phyloP scores from a whole-genome alignment of 2,888 invertebrate species.

The Cecidostiba fungosa region DNA sequence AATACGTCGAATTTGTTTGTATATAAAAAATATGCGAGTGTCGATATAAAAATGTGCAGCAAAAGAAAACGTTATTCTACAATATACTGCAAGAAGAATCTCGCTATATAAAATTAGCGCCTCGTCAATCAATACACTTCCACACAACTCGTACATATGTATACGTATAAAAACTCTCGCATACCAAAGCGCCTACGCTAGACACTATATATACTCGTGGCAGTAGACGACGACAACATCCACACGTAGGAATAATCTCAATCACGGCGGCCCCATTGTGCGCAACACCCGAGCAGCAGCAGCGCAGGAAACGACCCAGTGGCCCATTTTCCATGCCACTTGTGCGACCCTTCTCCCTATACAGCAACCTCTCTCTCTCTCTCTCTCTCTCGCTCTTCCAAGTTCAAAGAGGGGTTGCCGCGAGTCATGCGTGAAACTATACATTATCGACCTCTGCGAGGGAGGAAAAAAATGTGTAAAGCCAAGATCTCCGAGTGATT shows the following conservation, averaged over 20 bases:
- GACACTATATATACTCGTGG: not conserved
- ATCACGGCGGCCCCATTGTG: conserved; percentile 30
- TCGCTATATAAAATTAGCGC: not conserved
- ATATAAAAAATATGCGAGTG: not conserved
- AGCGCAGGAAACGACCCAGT: conserved; percentile 69
- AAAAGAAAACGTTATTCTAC: too few relatives aligned
- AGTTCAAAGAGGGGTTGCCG: conserved; percentile 72
- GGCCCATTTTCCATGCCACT: conserved; percentile 74
- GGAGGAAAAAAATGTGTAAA: not conserved
- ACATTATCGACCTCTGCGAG: conserved; percentile 64
- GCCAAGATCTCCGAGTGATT: not conserved
- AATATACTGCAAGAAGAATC: not conserved
- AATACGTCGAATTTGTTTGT: not conserved
- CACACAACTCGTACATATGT: not conserved
- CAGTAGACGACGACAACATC: not conserved
- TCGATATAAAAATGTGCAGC: not conserved
- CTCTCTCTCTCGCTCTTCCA: conserved; percentile 57
- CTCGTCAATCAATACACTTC: not conserved
- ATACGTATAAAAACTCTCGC: not conserved
- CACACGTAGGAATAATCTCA: conserved; percentile 44
- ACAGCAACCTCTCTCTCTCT: not conserved
- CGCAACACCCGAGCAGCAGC: conserved; percentile 3
- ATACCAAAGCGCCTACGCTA: not conserved
- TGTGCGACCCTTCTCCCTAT: conserved; percentile 66
- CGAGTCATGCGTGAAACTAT: conserved; percentile 72